phyloP scores from a whole-genome alignment of 2,797 vertebrate genomes.

The Pangasius djambal region DNA sequence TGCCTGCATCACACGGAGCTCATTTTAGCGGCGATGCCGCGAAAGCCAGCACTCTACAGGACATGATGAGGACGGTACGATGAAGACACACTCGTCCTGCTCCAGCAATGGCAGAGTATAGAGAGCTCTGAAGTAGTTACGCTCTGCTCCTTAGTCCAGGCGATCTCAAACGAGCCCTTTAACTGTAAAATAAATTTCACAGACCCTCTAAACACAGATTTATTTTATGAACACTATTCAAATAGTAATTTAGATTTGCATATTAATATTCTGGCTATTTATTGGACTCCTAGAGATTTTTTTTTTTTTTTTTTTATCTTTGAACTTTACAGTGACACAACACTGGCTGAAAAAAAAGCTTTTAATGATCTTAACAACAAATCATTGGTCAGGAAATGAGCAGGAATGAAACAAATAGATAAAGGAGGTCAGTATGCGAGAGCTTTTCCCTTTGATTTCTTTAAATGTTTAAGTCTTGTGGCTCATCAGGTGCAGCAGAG shows the following conservation, averaged over 20 bases:
- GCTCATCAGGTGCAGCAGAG: too few species aligned
- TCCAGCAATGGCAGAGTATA: background rate
- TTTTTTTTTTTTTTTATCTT: too few species aligned
- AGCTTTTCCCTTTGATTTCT: too few species aligned
- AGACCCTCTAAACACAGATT: background rate
- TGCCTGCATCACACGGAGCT: slow-evolving; percentile 92
- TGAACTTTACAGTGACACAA: background rate
- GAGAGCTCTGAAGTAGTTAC: background rate
- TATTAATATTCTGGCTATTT: too few species aligned
- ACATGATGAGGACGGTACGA: slow-evolving; percentile 96
- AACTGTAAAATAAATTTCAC: background rate
- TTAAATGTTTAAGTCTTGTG: too few species aligned
- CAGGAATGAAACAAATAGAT: too few species aligned
- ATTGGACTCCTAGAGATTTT: too few species aligned
- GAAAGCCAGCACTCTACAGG: slow-evolving; percentile 91
- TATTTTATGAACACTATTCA: background rate
- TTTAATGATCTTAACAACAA: too few species aligned
- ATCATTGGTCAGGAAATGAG: too few species aligned
- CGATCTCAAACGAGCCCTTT: background rate
- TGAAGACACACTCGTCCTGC: background rate
- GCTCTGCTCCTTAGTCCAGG: background rate
- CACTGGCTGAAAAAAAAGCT: background rate
- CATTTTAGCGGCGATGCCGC: slow-evolving; percentile 92
- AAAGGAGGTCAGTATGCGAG: too few species aligned
- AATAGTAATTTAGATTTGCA: background rate